phyloP scores from a whole-genome alignment of 2,113 vertebrate genomes.

The Dromas ardeola region DNA sequence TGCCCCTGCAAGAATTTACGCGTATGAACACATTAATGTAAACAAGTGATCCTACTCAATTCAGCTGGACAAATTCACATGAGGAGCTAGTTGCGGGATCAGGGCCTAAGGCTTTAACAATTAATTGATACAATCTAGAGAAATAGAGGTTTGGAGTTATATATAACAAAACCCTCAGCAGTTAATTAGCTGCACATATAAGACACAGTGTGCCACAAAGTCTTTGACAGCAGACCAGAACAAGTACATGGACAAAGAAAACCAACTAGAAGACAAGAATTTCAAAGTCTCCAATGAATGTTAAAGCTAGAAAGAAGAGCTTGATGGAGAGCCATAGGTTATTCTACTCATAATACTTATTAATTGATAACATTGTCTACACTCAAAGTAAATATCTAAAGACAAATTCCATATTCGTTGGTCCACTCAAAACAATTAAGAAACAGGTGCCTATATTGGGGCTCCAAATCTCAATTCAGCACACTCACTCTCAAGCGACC shows the following conservation, averaged over 20 bases:
- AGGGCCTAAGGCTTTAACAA: slow-evolving; percentile 41
- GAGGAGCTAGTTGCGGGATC: not conserved
- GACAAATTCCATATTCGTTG: not conserved
- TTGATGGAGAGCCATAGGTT: not conserved
- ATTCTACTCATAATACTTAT: not conserved
- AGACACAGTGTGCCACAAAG: not conserved
- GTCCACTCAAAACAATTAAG: not conserved
- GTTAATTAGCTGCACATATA: not conserved
- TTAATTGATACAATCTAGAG: slow-evolving; percentile 51
- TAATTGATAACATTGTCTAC: not conserved
- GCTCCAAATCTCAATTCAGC: not conserved
- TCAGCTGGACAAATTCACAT: not conserved
- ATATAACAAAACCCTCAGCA: not conserved
- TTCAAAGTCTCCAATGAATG: not conserved
- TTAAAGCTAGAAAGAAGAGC: not conserved
- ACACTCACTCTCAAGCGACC: not conserved
- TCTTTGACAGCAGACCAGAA: slow-evolving; percentile 13
- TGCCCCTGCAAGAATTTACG: not conserved
- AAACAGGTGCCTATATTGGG: not conserved
- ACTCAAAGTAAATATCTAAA: not conserved
- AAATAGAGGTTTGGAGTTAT: not conserved
- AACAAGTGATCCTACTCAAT: not conserved
- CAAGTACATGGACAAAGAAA: not conserved
- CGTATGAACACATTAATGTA: not conserved
- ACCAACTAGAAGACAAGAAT: not conserved